Base-by-base conservation (phyloP, 2,888 invertebrate species). In the Sesia apiformis region DNA sequence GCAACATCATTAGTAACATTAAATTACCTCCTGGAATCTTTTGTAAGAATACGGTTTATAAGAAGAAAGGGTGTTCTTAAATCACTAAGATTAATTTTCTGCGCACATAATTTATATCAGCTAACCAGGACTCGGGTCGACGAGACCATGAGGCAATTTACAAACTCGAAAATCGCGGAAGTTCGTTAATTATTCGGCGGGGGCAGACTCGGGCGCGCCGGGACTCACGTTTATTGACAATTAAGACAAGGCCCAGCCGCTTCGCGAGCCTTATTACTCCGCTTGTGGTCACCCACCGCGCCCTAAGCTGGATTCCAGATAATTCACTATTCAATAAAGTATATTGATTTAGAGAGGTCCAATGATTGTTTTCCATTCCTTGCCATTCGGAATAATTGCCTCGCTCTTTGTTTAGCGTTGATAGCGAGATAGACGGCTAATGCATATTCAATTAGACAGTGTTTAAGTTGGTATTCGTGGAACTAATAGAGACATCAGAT, bases 141-240 rank as follows among this genome's bases (percentile, higher is more conserved):
- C 81, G 81, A 84, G 83, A 85, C 84, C 86, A 83, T 85, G 81
- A 85, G 84, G 85, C 82, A 84, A 86, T 88, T 88, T 86, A 86
- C 84, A 84, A 88, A 88, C 85, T 88, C 84, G 84, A 86, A 89
- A 88, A 89, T 89, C 87, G 84, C 80, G 82, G 83, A 88, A 88
- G 86, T 88, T 86, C 83, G 86, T 89, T 88, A 89, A 89, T 88
- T 88, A 87, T 89, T 87, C 83, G 80, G 70, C 70, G 78, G 76
- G 80, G 81, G 77, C 76, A 69, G 62, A 77, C 76, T 71, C 66
- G 67, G 75, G 76, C 70, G 73, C 76, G 67, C 72, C 66, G 81
- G 80, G 84, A 79, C 84, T 80, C 80, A 81, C 81, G 76, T 81
- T 88, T 88, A 88, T 88, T 86, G 88, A 84, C 87, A 85, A 88